These are phyloP conservation scores for Xenops minutus DNA, from an alignment of 2,797 vertebrate species.

Conservation along the genomic window DNA sequence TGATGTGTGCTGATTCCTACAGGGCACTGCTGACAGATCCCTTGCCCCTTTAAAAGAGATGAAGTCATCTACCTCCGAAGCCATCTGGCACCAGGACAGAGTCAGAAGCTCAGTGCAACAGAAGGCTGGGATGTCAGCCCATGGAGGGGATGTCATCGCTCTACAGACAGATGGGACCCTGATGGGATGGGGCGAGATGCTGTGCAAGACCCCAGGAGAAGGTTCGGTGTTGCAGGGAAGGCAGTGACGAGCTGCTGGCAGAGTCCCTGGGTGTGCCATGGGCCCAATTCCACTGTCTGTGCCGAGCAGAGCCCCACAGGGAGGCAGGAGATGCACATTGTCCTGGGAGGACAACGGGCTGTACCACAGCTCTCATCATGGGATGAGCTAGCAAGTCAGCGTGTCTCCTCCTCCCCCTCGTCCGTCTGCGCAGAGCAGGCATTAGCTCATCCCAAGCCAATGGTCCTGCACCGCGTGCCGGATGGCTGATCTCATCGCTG, in stretches of 20 bases:
- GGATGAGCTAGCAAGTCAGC: slow-evolving; percentile 3
- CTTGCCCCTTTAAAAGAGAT: slow-evolving; percentile 72
- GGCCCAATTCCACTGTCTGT: background rate
- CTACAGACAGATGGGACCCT: slow-evolving; percentile 71
- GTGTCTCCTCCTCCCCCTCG: slow-evolving; percentile 19
- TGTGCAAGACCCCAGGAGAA: slow-evolving; percentile 38
- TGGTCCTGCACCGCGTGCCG: background rate
- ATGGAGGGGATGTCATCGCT: slow-evolving; percentile 63
- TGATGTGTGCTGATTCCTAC: background rate
- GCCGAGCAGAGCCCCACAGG: background rate
- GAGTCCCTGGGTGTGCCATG: background rate
- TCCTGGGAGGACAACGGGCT: background rate
- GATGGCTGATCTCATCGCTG: slow-evolving; percentile 60
- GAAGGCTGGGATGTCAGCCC: slow-evolving; percentile 75
- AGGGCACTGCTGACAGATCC: slow-evolving; percentile 26
- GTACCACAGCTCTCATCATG: background rate
- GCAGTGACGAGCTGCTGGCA: background rate
- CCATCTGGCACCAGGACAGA: slow-evolving; percentile 69
- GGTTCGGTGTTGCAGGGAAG: background rate
- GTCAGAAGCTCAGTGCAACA: slow-evolving; percentile 66
- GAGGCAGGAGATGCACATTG: background rate
- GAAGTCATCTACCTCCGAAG: slow-evolving; percentile 68
- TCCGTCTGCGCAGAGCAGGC: background rate
- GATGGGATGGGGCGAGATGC: slow-evolving; percentile 28
- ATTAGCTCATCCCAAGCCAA: slow-evolving; percentile 69